Evolutionary conservation across 2,113 vertebrate species (phyloP), one percentile per base, ranked within the genome.

Genomic region (Phaethon lepturus): DNA sequence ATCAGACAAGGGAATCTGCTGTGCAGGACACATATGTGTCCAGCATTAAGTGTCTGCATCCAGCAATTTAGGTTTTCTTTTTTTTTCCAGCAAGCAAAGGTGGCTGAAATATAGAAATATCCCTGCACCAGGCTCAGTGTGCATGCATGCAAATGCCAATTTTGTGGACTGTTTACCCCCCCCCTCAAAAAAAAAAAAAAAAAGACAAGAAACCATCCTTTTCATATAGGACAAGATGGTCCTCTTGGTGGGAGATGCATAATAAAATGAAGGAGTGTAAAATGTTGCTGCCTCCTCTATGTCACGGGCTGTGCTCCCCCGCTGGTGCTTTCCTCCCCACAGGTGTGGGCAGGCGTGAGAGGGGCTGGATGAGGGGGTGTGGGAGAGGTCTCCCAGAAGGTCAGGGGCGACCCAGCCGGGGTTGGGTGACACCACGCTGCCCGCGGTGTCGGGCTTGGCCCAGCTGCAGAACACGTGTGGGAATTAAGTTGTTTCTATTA

Each of bases 361-460:
- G 40, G 7, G 74, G 6, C 8, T 1, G 2, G 72, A 14, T 42
- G 49, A 31, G 14, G 35, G n/a, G 13, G 4, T 44, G 35, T 11
- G 20, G 67, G 38, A 60, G 58, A 56, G 31, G 9, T 60, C 6
- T 73, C 24, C 49, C 29, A 68, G 67, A 44, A 73, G 22, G 35
- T 35, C 10, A 38, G 16, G 25, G 42, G 11, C 2, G 15, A 56
- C 22, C 20, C 53, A 63, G 0, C 15, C 22, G 29, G 2, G 20
- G 11, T 9, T 35, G 47, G 45, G 38, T 56, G 45, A 33, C 44
- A 24, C 11, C 20, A 5, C 0, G 1, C 16, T 60, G 44, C 40
- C 67, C 1, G 2, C 1, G 0, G 26, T 4, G 11, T 38, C 1
- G 1, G 10, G 16, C 44, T 81, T 49, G 58, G 50, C 11, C 28